Evolutionary conservation across 1,140 invertebrate genomes (phyloP), one percentile per base, ranked within the genome.

Genomic region (Venturia canescens): DNA sequence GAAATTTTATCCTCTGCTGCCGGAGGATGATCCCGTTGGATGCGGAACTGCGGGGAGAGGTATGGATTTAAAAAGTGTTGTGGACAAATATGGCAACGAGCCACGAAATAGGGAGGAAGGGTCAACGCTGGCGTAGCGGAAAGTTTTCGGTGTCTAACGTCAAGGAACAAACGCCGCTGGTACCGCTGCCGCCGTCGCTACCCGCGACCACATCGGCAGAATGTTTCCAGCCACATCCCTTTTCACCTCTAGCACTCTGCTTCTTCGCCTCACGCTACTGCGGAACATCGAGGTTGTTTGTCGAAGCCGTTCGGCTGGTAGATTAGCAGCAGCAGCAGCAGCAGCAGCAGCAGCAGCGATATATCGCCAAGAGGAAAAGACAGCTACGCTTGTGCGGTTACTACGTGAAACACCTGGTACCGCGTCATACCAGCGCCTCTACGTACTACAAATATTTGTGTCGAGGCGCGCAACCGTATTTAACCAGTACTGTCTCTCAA

Each of bases 381-480:
- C n/a, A 13, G 15, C 50, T 15, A 53, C 11, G n/a, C 50, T 53
- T 53, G 3, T 53, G n/a, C 11, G 50, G 50, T 16, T 15, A 53
- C 50, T 53, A 53, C 50, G 50, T 16, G 50, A 53, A 53, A n/a
- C 50, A 13, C 50, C 50, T 53, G 50, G 50, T 53, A 53, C 50
- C 50, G 50, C 50, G 50, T 53, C 50, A 53, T 53, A 53, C 50
- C 50, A n/a, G n/a, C n/a, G n/a, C 50, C 3, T 53, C 50, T 53
- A 53, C n/a, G 50, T 11, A 53, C 50, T 13, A 53, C 50, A 53
- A 53, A 53, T 53, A 53, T 53, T 53, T 53, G 50, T 53, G 50
- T 53, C 3, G 50, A 53, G 50, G n/a, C 50, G 50, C 50, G 50
- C 50, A 53, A n/a, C 50, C 50, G 50, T 53, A 53, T 53, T 53